Conservation (phyloP, 2,113 vertebrate species). For the Aegithalos caudatus region DNA sequence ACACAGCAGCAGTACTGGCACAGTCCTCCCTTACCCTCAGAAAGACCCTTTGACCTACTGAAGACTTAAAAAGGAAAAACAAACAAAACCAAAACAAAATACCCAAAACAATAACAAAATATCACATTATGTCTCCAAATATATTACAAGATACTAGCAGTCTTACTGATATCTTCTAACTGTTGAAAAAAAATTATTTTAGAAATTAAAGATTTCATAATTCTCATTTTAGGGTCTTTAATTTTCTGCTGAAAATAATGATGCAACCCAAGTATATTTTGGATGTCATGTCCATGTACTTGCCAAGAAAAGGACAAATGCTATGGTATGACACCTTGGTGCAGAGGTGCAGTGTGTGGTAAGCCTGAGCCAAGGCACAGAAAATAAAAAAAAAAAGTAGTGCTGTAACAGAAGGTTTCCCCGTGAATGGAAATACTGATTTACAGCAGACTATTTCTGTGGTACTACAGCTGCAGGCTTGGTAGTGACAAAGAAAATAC, state of each 20-base stretch:
- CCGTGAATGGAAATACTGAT: background rate
- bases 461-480: background rate
- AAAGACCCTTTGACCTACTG: background rate
- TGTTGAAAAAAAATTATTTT: background rate
- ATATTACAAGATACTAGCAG: background rate
- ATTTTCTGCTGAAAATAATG: background rate
- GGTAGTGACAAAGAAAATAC: background rate
- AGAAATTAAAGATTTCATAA: background rate
- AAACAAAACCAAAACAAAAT: background rate
- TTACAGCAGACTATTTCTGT: background rate
- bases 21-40: background rate
- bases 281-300: background rate
- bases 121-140: background rate
- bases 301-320: background rate
- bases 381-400: background rate
- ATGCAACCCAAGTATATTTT: background rate
- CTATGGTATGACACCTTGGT: background rate
- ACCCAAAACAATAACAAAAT: background rate
- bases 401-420: background rate
- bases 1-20: background rate
- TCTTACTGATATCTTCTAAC: background rate
- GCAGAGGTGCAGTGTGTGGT: background rate
- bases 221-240: background rate
- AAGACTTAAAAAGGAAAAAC: background rate
- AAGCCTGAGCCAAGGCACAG: background rate